Evolutionary conservation across 2,888 invertebrate genomes (phyloP), one percentile per base, ranked within the genome.

Genomic region (Drosophila ochracea): DNA sequence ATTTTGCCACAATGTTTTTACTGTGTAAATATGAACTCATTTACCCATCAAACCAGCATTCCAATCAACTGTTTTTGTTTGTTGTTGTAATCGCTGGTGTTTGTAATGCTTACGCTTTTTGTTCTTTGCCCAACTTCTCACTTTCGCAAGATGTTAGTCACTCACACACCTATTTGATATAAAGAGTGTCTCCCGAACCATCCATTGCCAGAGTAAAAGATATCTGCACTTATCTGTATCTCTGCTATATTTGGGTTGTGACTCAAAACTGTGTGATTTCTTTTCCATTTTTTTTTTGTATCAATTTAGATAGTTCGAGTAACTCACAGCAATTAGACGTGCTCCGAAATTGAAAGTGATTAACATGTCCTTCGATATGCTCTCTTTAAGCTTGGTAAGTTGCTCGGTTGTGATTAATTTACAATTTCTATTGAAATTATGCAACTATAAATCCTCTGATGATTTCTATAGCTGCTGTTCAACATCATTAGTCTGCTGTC

Each of bases 71-170:
- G 57, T 65, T 57, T n/a, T 57, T 39, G 16, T 16, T 80, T 76
- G 70, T 72, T 70, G 59, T 61, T 71, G 70, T 64, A 73, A 80
- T 79, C 49, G 39, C 39, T 72, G 28, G 9, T 55, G 21, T 53
- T 47, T 70, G 64, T 55, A 71, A 72, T 80, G 68, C 39, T 58
- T 61, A 58, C 35, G n/a, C 21, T 52, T 58, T 49, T 58, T 64
- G 49, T 62, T 61, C 70, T 76, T 82, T 72, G 68, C 81, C 55
- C 81, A 78, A 76, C 71, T 79, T 66, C 62, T 53, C 50, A 66
- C 78, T 87, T 83, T 84, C 83, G 84, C 83, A 87, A 84, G 88
- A 74, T 73, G 72, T 82, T 80, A 69, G 67, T 54, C 63, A 70
- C 76, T 71, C 53, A 67, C 13, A 77, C 54, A 31, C 33, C 1